Percentiles rank a stretch among this genome's conserved stretches.
Evolutionary conservation across 2,888 invertebrate genomes (phyloP).

Genomic region (Drosophila maculinotata): DNA sequence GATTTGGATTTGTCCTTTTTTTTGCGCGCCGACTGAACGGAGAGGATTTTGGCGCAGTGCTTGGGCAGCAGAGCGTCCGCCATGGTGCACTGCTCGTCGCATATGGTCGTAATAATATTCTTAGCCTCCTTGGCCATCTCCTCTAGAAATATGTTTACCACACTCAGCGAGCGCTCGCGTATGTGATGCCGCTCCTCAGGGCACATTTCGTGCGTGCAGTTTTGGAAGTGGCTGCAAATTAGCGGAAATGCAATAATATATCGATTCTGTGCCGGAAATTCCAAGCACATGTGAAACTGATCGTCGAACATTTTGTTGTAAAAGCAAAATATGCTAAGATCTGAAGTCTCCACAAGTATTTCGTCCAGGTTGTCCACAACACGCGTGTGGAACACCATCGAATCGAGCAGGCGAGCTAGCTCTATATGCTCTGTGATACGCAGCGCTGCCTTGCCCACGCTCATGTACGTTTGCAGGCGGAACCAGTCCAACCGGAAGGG

Average conservation of each 20-base stretch:
- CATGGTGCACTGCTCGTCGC: constrained; percentile 99
- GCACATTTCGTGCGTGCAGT: constrained; percentile 98
- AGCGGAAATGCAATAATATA: constrained; percentile 99
- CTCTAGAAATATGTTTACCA: constrained; percentile 98
- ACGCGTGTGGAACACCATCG: constrained; percentile 97
- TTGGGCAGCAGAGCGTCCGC: constrained; percentile 97
- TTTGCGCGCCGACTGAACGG: constrained; percentile 94
- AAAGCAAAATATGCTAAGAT: constrained; percentile 98
- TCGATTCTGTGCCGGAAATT: constrained; percentile 99
- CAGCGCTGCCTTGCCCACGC: constrained; percentile 92
- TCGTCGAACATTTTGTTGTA: constrained; percentile 98
- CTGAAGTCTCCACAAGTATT: constrained; percentile 97
- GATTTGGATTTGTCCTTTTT: constrained; percentile 95
- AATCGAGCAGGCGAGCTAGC: constrained; percentile 96
- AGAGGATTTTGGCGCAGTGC: constrained; percentile 96
- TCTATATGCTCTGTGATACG: constrained; percentile 93
- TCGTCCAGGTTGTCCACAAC: constrained; percentile 99
- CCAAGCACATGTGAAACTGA: constrained; percentile 99
- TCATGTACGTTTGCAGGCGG: constrained; percentile 96
- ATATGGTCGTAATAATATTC: constrained; percentile 98
- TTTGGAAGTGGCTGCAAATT: constrained; percentile 98
- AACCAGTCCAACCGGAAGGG: constrained; percentile 99
- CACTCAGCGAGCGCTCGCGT: constrained; percentile 96
- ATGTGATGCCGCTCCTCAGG: constrained; percentile 99
- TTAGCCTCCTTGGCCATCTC: constrained; percentile 99